Percentiles rank a stretch among this genome's conserved stretches.
Conservation (phyloP, 2,797 vertebrate genomes). For the Betta splendens region DNA sequence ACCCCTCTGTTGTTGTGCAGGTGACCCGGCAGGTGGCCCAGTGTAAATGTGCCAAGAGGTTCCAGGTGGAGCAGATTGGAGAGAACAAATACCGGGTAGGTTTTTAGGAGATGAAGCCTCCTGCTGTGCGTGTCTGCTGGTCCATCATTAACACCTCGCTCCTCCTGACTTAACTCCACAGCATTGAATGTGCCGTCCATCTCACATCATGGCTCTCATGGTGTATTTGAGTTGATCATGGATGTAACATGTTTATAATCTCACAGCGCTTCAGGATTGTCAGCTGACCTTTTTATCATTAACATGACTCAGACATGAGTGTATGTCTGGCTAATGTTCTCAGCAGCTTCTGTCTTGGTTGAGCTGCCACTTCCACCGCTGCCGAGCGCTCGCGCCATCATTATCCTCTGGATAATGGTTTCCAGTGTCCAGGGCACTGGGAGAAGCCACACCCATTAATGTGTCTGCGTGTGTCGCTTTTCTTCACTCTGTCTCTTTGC, state of each 20-base stretch:
- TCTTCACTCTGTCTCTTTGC: constrained; percentile 30
- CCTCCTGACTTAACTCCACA: constrained; percentile 25
- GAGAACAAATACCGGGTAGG: constrained; percentile 99
- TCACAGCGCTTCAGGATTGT: constrained; percentile 49
- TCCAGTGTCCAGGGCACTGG: constrained; percentile 54
- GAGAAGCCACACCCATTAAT: constrained; percentile 15
- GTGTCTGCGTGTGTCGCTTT: constrained; percentile 32
- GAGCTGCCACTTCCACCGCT: constrained; percentile 31
- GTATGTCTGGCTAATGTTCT: constrained; percentile 40
- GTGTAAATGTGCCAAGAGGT: constrained; percentile 98
- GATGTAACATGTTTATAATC: constrained; percentile 29
- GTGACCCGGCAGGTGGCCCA: constrained; percentile 98
- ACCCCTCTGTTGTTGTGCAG: constrained; percentile 70
- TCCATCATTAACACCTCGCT: constrained; percentile 34
- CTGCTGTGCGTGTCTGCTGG: too few species aligned
- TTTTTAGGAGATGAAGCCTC: too few species aligned
- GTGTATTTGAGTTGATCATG: constrained; percentile 29
- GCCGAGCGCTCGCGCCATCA: constrained; percentile 50
- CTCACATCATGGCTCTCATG: constrained; percentile 44
- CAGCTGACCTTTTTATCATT: constrained; percentile 44
- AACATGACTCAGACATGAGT: too few species aligned
- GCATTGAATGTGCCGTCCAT: constrained; percentile 27
- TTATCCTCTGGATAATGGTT: constrained; percentile 64
- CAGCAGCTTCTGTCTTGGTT: constrained; percentile 51
- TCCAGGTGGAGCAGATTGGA: constrained; percentile 99